Evolutionary conservation across 2,113 vertebrate species (phyloP), one percentile per base, ranked within the genome.

Genomic region (Vombatus ursinus): DNA sequence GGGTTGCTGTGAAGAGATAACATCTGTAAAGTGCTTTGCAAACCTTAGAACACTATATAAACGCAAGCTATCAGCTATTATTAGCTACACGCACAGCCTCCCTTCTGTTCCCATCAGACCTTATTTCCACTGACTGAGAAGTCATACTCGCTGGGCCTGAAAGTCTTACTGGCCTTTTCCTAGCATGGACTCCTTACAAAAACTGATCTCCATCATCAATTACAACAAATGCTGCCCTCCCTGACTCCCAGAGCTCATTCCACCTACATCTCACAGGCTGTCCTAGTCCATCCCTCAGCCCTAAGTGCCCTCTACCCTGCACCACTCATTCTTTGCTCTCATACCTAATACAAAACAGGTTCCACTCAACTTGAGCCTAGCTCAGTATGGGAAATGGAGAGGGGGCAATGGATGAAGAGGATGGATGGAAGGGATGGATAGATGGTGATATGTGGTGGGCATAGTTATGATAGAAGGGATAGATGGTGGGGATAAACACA

Each of bases 11-110:
- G 68, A 84, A 84, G 68, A 84, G n/a, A 44, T 84, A 84, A 44
- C 68, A 84, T 84, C 68, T 84, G 68, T 84, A 84, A 84, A 84
- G 68, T 84, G n/a, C 68, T 84, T 84, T 84, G 68, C 68, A 84
- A 84, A 44, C 68, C n/a, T 84, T 44, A 84, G 44, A 84, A 44
- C 68, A 84, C n/a, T 44, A 44, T 44, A 84, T 22, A 84, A 84
- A 44, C 8, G 37, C 68, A 44, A 84, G 16, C 68, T 84, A 23
- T 84, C 44, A 84, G n/a, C 68, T 84, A 84, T 84, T 44, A 84
- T 84, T 84, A 84, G 68, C 68, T 44, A 44, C 19, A 44, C 7
- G 19, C 68, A 84, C 68, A 44, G 68, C 6, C 68, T 84, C 68
- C 68, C 68, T 84, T 84, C 68, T 84, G 68, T 84, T 84, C 68